Evolutionary conservation across 2,888 invertebrate species (phyloP), one percentile per base, ranked within the genome.

Genomic region (Ophion ventricosus): DNA sequence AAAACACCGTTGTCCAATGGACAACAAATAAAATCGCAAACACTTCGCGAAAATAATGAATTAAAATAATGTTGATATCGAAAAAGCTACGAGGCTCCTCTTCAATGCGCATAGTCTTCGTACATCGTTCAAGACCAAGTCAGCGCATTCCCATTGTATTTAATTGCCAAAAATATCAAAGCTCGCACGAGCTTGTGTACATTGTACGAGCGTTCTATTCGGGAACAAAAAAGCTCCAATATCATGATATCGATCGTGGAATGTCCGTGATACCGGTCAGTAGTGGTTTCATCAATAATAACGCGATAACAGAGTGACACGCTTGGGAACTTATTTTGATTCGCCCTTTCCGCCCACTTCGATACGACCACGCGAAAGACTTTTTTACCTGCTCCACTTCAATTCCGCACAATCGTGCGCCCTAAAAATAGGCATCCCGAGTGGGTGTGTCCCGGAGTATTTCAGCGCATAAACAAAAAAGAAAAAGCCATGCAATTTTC

Each of bases 241-340:
- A 72, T 79, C 72, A 20, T n/a, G 72, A 57, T 73, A 74, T 74
- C 73, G 80, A 80, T 74, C 73, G 57, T 29, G 40, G 79, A 64
- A 14, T n/a, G 70, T 72, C 25, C 40, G 72, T 49, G 29, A 29
- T 56, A 79, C 40, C 40, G 56, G 35, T 56, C 72, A 76, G 70
- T 69, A 74, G 20, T 8, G 57, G 75, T 67, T 77, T 67, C 66
- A 63, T 82, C 82, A 63, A 82, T 82, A 73, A 67, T 35, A 73
- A 54, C 43, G 66, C 73, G 77, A 78, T 74, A 82, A 78, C 67
- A 56, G 35, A 23, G 78, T 82, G 73, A 82, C 82, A 73, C 61
- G 82, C 78, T 74, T 78, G 67, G 73, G 74, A 78, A 78, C 69
- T 82, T 82, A 74, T 82, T 82, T 82, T 26, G 73, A 73, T 73